Evolutionary conservation across 1,140 invertebrate genomes (phyloP), one percentile per base, ranked within the genome.

Genomic region (Pseudomyrmex concolor): DNA sequence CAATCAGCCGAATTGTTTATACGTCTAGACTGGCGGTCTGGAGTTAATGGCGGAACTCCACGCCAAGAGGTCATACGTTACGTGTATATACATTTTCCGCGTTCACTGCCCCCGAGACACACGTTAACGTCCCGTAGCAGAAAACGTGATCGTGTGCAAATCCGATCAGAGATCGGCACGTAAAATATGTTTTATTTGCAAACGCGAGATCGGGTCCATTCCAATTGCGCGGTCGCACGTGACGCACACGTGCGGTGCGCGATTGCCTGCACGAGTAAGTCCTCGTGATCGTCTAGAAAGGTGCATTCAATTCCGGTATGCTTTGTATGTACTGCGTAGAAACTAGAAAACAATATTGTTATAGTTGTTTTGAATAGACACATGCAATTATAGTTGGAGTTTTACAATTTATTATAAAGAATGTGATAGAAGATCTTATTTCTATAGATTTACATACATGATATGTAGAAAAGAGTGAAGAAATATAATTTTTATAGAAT

Each of bases 261-360:
- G 19, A 68, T 60, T 50, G 13, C 9, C 17, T 51, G 81, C 84
- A 86, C 84, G 84, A 4, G 84, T 70, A 57, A 67, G 63, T 85
- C 84, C 84, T 85, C 84, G 84, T 85, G 84, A 85, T 80, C n/a
- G 34, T 4, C 19, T 66, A n/a, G 62, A 62, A 57, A 63, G 63
- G 51, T 62, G 60, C 73, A 45, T 78, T 64, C 43, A 19, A n/a
- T 48, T 62, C 57, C 13, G 19, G 22, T 50, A 43, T 60, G 17
- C 43, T 50, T 48, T 19, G 8, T 13, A 10, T 13, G 13, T 13
- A 10, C 10, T n/a, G 63, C 43, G 17, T 43, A 45, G 13, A 17
- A 51, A 25, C 25, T 25, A 10, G 50, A 51, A 51, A 13, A 51
- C 50, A 51, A 13, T 13, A 51, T 51, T 51, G 50, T 34, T 34